Conservation (phyloP, 2,113 vertebrate species). For the Struthio camelus region DNA sequence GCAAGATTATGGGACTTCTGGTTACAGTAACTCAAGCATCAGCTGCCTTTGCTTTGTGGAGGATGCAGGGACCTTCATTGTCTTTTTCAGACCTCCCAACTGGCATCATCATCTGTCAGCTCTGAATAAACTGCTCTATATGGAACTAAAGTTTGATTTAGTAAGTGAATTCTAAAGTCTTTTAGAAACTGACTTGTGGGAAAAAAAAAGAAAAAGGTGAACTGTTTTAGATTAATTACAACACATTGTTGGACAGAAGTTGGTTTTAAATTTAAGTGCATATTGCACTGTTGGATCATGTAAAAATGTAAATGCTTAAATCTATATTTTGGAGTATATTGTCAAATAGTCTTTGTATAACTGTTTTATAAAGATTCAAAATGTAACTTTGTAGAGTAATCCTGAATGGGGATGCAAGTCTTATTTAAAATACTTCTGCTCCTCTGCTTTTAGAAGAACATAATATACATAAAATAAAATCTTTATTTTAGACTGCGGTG, state of each 20-base stretch:
- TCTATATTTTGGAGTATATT: conserved; percentile 39
- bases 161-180: not conserved
- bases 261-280: conserved; percentile 58
- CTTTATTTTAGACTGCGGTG: not conserved
- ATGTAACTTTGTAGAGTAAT: conserved; percentile 42
- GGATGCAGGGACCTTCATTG: not conserved
- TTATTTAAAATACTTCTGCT: conserved; percentile 52
- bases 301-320: conserved; percentile 44
- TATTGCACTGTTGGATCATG: conserved; percentile 56
- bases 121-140: not conserved
- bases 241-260: conserved; percentile 49
- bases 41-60: not conserved
- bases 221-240: conserved; percentile 36
- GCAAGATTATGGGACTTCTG: not conserved
- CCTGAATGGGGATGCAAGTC: conserved; percentile 22
- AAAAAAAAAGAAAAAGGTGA: not conserved
- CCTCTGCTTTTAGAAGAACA: conserved; percentile 38
- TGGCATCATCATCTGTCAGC: not conserved
- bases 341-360: conserved; percentile 58
- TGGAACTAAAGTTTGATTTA: not conserved
- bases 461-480: conserved; percentile 6
- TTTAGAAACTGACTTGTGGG: not conserved
- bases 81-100: not conserved
- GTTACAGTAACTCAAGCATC: not conserved
- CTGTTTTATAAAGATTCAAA: conserved; percentile 63